Base-by-base conservation (phyloP, 2,113 vertebrate genomes). In the Stercorarius parasiticus region DNA sequence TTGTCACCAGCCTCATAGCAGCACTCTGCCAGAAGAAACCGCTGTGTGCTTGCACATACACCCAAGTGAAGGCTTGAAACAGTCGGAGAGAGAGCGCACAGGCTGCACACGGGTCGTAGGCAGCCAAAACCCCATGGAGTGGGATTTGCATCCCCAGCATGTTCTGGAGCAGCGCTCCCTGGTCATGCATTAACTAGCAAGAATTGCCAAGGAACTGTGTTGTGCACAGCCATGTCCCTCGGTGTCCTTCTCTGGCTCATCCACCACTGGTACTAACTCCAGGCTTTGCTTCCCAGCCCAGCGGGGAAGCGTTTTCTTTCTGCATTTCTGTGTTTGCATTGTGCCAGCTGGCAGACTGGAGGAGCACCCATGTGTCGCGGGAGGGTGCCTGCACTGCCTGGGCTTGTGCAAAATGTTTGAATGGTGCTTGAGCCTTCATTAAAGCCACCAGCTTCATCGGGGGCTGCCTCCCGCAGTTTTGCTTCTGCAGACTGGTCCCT, bases 301-400 rank as follows among this genome's bases (percentile, higher is more conserved):
- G 20, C 2, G 0, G 36, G 36, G 27, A 62, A 10, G 12, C 1
- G 20, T 81, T 74, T 88, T 55, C 36, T 19, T 34, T 56, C 21
- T 43, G 38, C 1, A 0, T 30, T 59, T 29, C 66, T 67, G 61
- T 66, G 52, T 64, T 76, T 49, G 56, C 30, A 4, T 5, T 4
- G 64, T 50, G 82, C 22, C 66, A 77, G 40, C 18, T 40, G 59
- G 26, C 74, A 80, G 64, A 30, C 53, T 22, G 23, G 43, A 64
- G 43, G 43, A 87, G 52, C 65, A 67, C 8, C 45, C 15, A 2
- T 0, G 0, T 74, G 78, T 71, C 11, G 4, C 5, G 0, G 13
- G 40, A 73, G 21, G 43, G 30, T 20, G 40, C 80, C 62, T 87
- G 85, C 6, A 1, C 77, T 59, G 49, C 53, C 59, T n/a, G 45